phyloP scores from a whole-genome alignment of 2,797 vertebrate genomes.

The Poecilia velifera region DNA sequence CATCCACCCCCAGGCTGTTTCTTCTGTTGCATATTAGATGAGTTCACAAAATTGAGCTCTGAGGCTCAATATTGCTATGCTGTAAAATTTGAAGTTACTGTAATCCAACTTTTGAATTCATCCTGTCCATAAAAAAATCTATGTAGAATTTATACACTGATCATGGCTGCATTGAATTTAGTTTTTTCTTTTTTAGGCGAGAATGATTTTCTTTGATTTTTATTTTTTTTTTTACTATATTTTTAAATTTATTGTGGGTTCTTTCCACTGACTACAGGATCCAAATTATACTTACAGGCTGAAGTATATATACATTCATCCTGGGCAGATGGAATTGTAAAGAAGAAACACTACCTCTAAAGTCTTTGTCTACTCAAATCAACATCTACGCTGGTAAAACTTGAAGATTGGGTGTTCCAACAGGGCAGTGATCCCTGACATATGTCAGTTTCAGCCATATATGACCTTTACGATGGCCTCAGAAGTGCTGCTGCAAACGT shows the following conservation, averaged over 20 bases:
- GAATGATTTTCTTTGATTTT: not conserved
- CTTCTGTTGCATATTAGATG: not conserved
- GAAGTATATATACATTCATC: not conserved
- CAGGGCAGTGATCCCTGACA: not conserved
- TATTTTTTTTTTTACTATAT: not conserved
- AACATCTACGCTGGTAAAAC: not conserved
- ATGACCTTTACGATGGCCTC: too few relatives aligned
- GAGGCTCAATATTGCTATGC: not conserved
- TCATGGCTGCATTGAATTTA: not conserved
- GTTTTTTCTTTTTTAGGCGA: not conserved
- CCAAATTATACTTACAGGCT: not conserved
- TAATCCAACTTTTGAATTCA: not conserved
- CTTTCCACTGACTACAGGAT: not conserved
- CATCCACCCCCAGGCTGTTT: not conserved
- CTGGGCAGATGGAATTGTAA: too few relatives aligned
- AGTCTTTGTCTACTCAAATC: too few relatives aligned
- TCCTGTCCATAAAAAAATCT: not conserved
- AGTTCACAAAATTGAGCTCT: not conserved
- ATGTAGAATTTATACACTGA: not conserved
- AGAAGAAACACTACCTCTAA: too few relatives aligned
- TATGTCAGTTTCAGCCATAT: too few relatives aligned
- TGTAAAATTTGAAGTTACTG: not conserved
- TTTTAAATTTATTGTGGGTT: not conserved
- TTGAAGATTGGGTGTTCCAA: not conserved
- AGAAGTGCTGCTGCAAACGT: not conserved